Conservation (phyloP, 2,113 vertebrate genomes). For the Ardeotis arabs region DNA sequence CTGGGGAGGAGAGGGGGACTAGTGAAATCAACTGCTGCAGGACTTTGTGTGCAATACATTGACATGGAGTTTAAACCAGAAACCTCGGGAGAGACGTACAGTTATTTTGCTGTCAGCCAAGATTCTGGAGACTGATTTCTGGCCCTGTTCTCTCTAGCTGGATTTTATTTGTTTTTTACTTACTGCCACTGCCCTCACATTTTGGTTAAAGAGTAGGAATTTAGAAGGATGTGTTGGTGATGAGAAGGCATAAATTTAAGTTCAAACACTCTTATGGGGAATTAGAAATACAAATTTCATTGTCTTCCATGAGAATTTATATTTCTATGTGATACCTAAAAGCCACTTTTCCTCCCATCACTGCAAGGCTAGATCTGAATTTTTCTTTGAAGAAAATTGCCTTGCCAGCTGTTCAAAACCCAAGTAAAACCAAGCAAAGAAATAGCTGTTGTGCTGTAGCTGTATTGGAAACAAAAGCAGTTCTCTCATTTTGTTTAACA, state of each 20-base stretch:
- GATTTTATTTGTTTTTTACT: not conserved
- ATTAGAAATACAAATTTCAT: not conserved
- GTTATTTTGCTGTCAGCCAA: not conserved
- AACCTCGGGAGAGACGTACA: not conserved
- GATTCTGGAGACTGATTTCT: slow-evolving; percentile 17
- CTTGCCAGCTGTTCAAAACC: not conserved
- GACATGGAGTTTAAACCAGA: not conserved
- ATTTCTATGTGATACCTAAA: not conserved
- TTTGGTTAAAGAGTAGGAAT: not conserved
- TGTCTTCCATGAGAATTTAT: not conserved
- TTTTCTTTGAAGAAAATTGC: not conserved
- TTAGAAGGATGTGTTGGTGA: not conserved
- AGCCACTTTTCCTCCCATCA: not conserved
- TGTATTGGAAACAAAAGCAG: not conserved
- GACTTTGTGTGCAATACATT: not conserved
- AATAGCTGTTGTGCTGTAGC: not conserved
- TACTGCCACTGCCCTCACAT: not conserved
- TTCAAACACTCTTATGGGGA: not conserved
- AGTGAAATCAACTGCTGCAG: not conserved
- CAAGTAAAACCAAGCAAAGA: not conserved
- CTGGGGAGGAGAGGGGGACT: not conserved
- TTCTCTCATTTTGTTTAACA: not conserved
- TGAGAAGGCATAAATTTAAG: not conserved
- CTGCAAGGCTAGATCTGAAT: not conserved
- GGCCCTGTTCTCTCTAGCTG: not conserved